phyloP scores from a whole-genome alignment of 2,888 invertebrate genomes.

The Loripinus fragilis region DNA sequence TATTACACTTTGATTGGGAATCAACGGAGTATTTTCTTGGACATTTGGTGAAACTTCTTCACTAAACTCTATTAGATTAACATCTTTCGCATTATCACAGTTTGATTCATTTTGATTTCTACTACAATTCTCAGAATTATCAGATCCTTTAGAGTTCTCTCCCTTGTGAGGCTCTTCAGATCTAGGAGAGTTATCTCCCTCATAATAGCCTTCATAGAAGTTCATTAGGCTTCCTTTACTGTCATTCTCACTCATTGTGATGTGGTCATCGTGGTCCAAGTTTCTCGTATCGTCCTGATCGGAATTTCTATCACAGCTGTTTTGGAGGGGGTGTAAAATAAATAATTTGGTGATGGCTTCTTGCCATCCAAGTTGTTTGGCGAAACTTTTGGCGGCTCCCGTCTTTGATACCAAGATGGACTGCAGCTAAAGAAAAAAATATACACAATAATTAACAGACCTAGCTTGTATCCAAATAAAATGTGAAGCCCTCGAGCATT shows the following conservation, averaged over 20 bases:
- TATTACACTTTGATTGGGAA: background rate
- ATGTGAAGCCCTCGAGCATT: too few relatives aligned
- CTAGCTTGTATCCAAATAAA: too few relatives aligned
- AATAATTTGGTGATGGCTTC: slow-evolving; percentile 83
- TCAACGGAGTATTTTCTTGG: background rate
- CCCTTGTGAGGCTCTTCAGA: slow-evolving; percentile 31
- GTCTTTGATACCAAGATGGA: slow-evolving; percentile 75
- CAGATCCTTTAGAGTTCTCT: slow-evolving; percentile 24
- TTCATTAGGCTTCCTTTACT: background rate
- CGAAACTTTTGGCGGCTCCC: slow-evolving; percentile 77
- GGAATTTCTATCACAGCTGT: slow-evolving; percentile 37
- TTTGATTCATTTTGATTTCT: background rate
- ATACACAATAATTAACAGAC: background rate
- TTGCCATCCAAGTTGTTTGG: slow-evolving; percentile 85
- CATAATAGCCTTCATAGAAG: too few relatives aligned
- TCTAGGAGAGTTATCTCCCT: slow-evolving; percentile 7
- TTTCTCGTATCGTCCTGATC: slow-evolving; percentile 13
- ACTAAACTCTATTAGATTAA: too few relatives aligned
- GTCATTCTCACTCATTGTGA: background rate
- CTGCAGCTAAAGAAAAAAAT: slow-evolving; percentile 66
- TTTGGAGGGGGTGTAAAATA: slow-evolving; percentile 59
- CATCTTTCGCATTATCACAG: background rate
- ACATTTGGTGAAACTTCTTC: too few relatives aligned
- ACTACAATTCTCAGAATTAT: background rate
- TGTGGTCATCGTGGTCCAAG: background rate